Evolutionary conservation across 2,797 vertebrate genomes (phyloP).

Genomic region (Moxostoma hubbsi): DNA sequence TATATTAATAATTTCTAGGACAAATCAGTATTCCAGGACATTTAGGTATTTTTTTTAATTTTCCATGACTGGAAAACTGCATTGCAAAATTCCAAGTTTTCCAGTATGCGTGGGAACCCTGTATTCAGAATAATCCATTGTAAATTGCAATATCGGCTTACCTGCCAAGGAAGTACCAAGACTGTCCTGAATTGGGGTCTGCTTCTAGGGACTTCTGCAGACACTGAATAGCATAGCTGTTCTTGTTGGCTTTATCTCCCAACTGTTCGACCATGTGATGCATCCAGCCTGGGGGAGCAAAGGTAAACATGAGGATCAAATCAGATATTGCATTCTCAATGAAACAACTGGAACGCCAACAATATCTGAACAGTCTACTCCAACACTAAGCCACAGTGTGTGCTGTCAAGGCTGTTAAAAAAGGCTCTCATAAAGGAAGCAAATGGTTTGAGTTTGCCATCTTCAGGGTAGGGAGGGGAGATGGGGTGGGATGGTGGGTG

Average conservation of each 20-base stretch:
- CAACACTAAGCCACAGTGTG: not conserved
- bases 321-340: conserved; percentile 1
- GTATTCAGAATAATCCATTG: not conserved
- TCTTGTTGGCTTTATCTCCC: conserved; percentile 95
- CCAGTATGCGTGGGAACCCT: too few species aligned
- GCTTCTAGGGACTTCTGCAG: conserved; percentile 98
- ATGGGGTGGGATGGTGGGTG: not conserved
- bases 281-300: conserved; percentile 90
- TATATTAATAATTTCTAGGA: too few species aligned
- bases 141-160: conserved; percentile 60
- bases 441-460: conserved; percentile 52
- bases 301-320: conserved; percentile 17
- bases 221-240: conserved; percentile 99
- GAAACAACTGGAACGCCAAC: not conserved
- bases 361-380: not conserved
- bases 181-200: conserved; percentile 98
- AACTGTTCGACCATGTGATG: conserved; percentile 98
- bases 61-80: too few species aligned
- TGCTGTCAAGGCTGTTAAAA: not conserved
- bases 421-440: conserved; percentile 24
- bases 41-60: too few species aligned
- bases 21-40: too few species aligned
- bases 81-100: too few species aligned
- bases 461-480: conserved; percentile 30
- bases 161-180: conserved; percentile 99